A percentile compares a stretch with the other conserved stretches of the same genome.
Evolutionary conservation across 2,888 invertebrate genomes (phyloP).

Genomic region (Leptogaster cylindrica): DNA sequence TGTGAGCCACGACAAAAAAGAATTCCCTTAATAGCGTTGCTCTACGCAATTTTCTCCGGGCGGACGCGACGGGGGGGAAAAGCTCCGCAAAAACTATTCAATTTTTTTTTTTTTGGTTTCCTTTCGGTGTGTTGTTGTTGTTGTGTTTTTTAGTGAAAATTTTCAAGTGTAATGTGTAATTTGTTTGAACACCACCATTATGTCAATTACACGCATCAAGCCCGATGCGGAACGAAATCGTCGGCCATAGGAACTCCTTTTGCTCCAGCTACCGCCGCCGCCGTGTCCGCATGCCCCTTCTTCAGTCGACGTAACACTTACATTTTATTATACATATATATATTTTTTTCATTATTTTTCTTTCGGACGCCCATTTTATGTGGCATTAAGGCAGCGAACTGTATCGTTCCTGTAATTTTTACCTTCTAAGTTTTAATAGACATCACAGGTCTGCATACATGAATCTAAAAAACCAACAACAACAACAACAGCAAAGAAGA

Average conservation of each 20-base stretch:
- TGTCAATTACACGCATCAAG: slow-evolving; percentile 38
- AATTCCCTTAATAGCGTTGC: neutral
- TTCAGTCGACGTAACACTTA: too few species aligned
- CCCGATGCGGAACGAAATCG: slow-evolving; percentile 33
- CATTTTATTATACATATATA: too few species aligned
- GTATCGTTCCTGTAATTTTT: slow-evolving; percentile 5
- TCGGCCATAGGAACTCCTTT: neutral
- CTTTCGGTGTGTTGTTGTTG: neutral
- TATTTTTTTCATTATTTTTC: too few species aligned
- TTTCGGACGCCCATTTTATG: neutral
- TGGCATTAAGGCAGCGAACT: slow-evolving; percentile 12
- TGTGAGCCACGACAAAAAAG: slow-evolving; percentile 2
- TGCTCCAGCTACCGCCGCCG: neutral
- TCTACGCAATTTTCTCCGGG: slow-evolving; percentile 18
- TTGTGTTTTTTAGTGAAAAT: neutral
- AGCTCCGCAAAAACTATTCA: slow-evolving; percentile 19
- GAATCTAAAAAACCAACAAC: too few species aligned
- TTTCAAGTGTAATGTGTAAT: slow-evolving; percentile 24
- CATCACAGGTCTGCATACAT: neutral
- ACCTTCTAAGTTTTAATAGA: neutral
- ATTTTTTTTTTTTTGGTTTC: slow-evolving; percentile 6
- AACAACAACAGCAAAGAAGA: too few species aligned
- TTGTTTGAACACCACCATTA: slow-evolving; percentile 34
- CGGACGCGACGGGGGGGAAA: neutral
- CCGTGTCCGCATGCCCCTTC: too few species aligned